phyloP scores from a whole-genome alignment of 2,888 invertebrate species.

The Napeogenes inachia region DNA sequence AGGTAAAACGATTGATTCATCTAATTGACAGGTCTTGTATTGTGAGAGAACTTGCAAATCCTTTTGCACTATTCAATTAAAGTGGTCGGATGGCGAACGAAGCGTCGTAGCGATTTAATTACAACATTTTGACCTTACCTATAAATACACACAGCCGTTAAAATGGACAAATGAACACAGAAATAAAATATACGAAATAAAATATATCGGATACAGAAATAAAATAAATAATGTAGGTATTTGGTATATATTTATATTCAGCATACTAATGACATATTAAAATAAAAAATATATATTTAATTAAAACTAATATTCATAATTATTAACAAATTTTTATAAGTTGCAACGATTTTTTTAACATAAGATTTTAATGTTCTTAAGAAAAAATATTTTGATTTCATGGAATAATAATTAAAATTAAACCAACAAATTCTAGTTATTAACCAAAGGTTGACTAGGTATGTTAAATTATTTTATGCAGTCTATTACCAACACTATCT shows the following conservation, averaged over 20 bases:
- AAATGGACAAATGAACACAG: background rate
- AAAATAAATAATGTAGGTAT: no score
- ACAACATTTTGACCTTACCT: slow-evolving; percentile 29
- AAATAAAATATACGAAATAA: background rate
- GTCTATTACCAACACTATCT: slow-evolving; percentile 16
- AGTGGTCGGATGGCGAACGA: slow-evolving; percentile 19
- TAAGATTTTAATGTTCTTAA: no score
- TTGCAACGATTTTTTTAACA: no score
- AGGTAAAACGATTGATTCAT: background rate
- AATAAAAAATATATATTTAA: no score
- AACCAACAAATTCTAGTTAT: background rate
- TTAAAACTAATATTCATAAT: no score
- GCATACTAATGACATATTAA: no score
- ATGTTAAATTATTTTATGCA: slow-evolving; percentile 7
- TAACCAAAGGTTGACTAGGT: background rate
- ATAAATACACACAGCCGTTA: slow-evolving; percentile 16
- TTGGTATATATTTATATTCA: no score
- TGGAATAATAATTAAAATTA: background rate
- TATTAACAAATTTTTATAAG: no score
- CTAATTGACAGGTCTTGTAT: slow-evolving; percentile 24
- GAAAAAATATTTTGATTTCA: no score
- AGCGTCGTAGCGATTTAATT: slow-evolving; percentile 32
- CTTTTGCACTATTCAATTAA: slow-evolving; percentile 26
- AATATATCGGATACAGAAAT: no score
- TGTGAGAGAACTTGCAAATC: slow-evolving; percentile 16